Base-by-base conservation (phyloP, 2,797 vertebrate species). In the Rhinogobio ventralis region DNA sequence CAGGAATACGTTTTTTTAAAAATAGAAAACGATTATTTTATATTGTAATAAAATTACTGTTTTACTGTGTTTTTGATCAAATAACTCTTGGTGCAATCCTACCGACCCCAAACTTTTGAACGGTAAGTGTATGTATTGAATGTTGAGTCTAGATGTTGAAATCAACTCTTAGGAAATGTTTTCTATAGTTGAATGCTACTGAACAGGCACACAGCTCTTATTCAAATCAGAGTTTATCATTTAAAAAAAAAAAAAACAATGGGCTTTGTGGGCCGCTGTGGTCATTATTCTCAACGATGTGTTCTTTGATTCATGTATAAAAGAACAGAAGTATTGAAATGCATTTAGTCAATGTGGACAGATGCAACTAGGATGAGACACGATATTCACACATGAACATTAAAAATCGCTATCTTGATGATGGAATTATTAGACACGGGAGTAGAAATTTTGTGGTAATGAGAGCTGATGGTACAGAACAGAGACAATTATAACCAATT, bases 401-500 rank as follows among this genome's bases (percentile, higher is more conserved):
- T 77, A 51, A 86, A 67, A 68, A 80, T 55, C 17, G 23, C 36
- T 57, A 36, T 64, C 25, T 42, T 57, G 51, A 76, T 57, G 82
- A 62, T 87, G 69, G 39, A 73, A 71, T 67, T 23, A 74, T 36
- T 57, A 77, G 3, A 71, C 30, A 5, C 8, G 15, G 36, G n/a
- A 55, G 80, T 49, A 60, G 3, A 39, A 15, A 79, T 28, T 67
- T 25, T 39, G 64, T 73, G 42, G 15, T 55, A 9, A 78, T 78
- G 86, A 83, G 13, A 11, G 53, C 13, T 81, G 45, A 49, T 74
- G 73, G n/a, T 42, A 82, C 62, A 86, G 79, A 67, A 85, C 69
- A 82, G 2, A 46, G 76, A 86, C 85, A 85, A 25, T 84, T 19
- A 81, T 15, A 81, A 79, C 67, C 86, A 76, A 51, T 86, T 46